Conservation (phyloP, 2,797 vertebrate species). For the Sciurus vulgaris region DNA sequence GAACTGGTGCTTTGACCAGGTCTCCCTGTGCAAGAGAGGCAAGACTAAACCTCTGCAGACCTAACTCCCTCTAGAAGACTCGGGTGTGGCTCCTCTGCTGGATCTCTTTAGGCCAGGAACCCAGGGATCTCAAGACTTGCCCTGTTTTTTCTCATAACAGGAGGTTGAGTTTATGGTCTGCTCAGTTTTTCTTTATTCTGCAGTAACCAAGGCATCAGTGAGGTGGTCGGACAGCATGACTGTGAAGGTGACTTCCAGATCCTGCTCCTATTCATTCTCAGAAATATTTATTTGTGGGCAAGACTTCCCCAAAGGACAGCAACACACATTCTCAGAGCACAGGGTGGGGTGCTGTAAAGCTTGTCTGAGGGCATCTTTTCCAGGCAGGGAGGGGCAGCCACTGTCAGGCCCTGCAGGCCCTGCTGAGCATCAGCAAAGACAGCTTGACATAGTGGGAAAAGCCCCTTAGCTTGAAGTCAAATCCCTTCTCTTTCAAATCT, state of each 20-base stretch:
- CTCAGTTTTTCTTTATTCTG: background rate
- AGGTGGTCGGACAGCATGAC: background rate
- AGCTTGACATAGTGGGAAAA: conserved; percentile 51
- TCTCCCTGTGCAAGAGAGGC: background rate
- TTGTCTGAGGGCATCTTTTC: background rate
- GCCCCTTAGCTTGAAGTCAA: conserved; percentile 64
- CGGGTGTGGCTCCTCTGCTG: background rate
- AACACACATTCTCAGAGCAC: background rate
- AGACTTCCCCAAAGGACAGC: conserved; percentile 53
- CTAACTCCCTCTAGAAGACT: background rate
- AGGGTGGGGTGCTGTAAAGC: background rate
- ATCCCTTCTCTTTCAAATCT: conserved; percentile 47
- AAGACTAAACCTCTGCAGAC: background rate
- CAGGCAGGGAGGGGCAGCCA: background rate
- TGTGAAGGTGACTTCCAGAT: background rate
- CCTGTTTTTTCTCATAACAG: background rate
- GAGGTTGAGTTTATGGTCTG: background rate
- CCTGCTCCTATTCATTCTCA: conserved; percentile 35
- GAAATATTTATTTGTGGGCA: conserved; percentile 29
- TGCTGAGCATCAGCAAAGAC: background rate
- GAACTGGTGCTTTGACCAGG: background rate
- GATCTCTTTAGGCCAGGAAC: background rate
- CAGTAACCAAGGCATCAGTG: background rate
- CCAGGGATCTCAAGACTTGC: background rate
- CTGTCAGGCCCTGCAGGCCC: background rate